Evolutionary conservation across 2,113 vertebrate species (phyloP).

Genomic region (Triplophysa siluroides): DNA sequence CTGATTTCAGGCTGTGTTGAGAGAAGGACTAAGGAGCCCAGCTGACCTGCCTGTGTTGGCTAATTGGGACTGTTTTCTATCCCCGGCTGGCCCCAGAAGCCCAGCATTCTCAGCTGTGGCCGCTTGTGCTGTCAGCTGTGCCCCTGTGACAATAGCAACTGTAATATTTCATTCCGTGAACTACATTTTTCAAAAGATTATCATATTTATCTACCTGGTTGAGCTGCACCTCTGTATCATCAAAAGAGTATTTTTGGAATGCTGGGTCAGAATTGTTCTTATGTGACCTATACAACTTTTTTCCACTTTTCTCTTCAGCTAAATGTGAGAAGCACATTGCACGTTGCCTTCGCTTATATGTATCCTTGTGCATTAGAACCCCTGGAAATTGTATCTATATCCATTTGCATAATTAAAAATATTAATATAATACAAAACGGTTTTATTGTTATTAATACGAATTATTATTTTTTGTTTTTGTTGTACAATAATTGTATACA

Average conservation of each 20-base stretch:
- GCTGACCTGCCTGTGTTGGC: conserved; percentile 63
- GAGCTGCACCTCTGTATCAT: conserved; percentile 55
- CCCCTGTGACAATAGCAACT: conserved; percentile 55
- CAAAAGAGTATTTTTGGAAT: conserved; percentile 52
- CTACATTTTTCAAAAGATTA: conserved; percentile 53
- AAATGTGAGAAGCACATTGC: conserved; percentile 11
- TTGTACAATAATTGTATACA: too few species aligned
- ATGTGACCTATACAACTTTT: conserved; percentile 45
- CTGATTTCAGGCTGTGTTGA: conserved; percentile 52
- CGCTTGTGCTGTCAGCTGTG: conserved; percentile 56
- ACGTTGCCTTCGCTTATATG: background rate
- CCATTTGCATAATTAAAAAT: too few species aligned
- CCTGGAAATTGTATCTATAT: too few species aligned
- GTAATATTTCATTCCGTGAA: conserved; percentile 59
- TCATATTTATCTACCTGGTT: conserved; percentile 57
- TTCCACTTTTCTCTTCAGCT: conserved; percentile 6
- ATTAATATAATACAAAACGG: too few species aligned
- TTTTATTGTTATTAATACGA: too few species aligned
- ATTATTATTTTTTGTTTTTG: too few species aligned
- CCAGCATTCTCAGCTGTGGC: conserved; percentile 48
- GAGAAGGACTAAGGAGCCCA: conserved; percentile 37
- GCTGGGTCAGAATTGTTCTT: conserved; percentile 37
- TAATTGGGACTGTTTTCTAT: conserved; percentile 64
- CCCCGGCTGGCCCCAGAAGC: conserved; percentile 55
- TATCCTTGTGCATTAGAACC: too few species aligned